Percentiles rank a stretch among this genome's conserved stretches.
phyloP scores from a whole-genome alignment of 2,797 vertebrate genomes.

The Eurystomus glaucurus region DNA sequence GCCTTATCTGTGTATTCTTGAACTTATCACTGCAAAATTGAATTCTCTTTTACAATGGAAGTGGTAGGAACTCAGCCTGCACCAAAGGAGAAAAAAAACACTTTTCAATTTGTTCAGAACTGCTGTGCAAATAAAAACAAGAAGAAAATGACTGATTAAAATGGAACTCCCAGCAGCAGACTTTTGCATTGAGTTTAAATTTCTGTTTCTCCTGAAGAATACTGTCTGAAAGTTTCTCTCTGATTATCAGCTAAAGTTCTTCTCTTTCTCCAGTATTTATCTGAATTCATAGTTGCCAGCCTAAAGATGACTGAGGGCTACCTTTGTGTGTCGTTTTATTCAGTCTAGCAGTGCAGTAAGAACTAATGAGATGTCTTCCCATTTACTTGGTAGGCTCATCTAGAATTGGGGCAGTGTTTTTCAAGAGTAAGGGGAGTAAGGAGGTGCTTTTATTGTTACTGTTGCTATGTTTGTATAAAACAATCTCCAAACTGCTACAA shows the following conservation, averaged over 20 bases:
- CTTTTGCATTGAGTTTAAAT: slow-evolving; percentile 13
- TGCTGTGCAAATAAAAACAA: slow-evolving; percentile 59
- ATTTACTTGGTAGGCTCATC: neutral
- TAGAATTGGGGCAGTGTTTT: neutral
- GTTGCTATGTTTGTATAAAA: neutral
- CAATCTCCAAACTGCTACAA: too few relatives aligned
- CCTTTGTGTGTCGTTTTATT: neutral
- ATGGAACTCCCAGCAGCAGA: slow-evolving; percentile 6
- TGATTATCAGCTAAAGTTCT: slow-evolving; percentile 14
- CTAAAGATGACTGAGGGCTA: neutral
- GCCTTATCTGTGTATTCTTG: slow-evolving; percentile 25
- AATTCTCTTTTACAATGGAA: slow-evolving; percentile 41
- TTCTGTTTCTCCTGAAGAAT: slow-evolving; percentile 3
- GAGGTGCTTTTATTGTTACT: neutral
- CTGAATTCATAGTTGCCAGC: neutral
- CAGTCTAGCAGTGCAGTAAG: neutral
- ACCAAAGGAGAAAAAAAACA: neutral
- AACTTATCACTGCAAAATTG: slow-evolving; percentile 24
- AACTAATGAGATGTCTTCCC: neutral
- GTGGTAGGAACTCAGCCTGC: neutral
- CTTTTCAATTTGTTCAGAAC: slow-evolving; percentile 47
- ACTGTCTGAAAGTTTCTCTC: neutral
- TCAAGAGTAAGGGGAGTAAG: neutral
- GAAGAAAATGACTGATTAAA: slow-evolving; percentile 45
- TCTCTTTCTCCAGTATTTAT: neutral